Conservation (phyloP, 2,797 vertebrate species). For the Anguilla obscura region DNA sequence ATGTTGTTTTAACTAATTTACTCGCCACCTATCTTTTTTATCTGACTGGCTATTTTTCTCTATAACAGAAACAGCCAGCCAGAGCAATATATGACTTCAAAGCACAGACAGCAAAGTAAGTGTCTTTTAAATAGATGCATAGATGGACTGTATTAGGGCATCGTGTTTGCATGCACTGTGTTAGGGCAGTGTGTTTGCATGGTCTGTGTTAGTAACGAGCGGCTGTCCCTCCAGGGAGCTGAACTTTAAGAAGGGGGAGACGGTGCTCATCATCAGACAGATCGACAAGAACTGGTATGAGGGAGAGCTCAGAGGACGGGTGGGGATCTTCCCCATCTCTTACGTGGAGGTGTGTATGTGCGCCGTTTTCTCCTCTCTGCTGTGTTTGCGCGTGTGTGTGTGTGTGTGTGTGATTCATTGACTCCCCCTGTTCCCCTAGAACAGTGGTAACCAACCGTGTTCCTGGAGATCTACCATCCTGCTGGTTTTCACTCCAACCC, state of each 20-base stretch:
- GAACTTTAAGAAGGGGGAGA: constrained; percentile 96
- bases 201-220: constrained; percentile 19
- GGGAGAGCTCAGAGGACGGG: constrained; percentile 86
- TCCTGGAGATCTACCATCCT: no score
- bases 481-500: no score
- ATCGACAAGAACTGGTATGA: constrained; percentile 99
- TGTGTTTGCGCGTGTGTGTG: not conserved
- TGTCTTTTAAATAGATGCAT: constrained; percentile 52
- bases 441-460: no score
- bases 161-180: not conserved
- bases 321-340: constrained; percentile 95
- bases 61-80: constrained; percentile 89
- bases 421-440: no score
- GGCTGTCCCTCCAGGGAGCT: constrained; percentile 85
- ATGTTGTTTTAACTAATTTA: constrained; percentile 66
- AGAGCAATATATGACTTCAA: constrained; percentile 99
- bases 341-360: constrained; percentile 82
- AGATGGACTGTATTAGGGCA: no score
- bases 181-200: not conserved
- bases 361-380: not conserved
- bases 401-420: not conserved
- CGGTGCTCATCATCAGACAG: constrained; percentile 94
- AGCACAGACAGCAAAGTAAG: constrained; percentile 99
- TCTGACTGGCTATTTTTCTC: constrained; percentile 24
- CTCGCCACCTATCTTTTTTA: constrained; percentile 77